Evolutionary conservation across 2,888 invertebrate genomes (phyloP).

Genomic region (Tridacna crocea): DNA sequence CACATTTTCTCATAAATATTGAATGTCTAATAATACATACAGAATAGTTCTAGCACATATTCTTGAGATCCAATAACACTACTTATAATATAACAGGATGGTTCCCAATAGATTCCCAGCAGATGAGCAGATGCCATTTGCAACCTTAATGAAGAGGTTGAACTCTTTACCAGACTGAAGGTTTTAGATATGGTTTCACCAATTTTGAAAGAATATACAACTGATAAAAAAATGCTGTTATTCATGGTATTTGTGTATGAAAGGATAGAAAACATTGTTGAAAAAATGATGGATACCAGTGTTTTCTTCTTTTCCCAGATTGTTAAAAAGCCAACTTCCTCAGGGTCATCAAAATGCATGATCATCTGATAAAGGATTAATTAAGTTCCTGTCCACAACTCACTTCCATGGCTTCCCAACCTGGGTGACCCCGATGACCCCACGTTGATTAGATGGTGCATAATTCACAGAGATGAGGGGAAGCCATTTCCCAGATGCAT

Average conservation of each 20-base stretch:
- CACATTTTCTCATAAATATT: too few species aligned
- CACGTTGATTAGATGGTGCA: conserved; percentile 10
- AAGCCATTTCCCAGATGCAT: conserved; percentile 17
- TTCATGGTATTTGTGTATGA: too few species aligned
- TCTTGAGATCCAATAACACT: background rate
- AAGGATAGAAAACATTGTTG: too few species aligned
- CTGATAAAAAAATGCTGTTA: too few species aligned
- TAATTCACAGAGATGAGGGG: conserved; percentile 3
- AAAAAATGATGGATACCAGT: too few species aligned
- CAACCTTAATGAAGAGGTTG: background rate
- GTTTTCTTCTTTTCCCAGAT: background rate
- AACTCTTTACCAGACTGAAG: too few species aligned
- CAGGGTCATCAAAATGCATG: background rate
- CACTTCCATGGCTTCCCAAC: conserved; percentile 4
- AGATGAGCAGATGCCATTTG: background rate
- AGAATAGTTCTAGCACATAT: too few species aligned
- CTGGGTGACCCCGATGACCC: background rate
- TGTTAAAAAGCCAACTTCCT: background rate
- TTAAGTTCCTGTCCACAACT: conserved; percentile 10
- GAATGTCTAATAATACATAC: too few species aligned
- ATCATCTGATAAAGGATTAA: background rate
- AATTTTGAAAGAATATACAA: too few species aligned
- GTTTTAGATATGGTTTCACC: too few species aligned
- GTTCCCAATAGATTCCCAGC: background rate
- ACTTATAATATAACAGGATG: background rate